phyloP scores from a whole-genome alignment of 2,113 vertebrate genomes.

The Chitala chitala region DNA sequence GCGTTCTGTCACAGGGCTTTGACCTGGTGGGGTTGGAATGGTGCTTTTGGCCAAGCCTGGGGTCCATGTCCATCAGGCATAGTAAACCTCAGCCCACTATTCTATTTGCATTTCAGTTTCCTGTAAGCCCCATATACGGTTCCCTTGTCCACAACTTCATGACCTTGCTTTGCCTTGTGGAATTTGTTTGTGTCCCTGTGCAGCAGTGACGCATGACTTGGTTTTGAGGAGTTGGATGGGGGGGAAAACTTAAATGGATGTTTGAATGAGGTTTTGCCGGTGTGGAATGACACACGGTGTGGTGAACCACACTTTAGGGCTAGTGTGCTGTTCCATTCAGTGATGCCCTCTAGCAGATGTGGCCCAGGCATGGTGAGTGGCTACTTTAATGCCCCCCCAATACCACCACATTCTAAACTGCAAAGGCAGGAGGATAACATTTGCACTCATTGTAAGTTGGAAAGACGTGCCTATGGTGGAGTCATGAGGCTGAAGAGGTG shows the following conservation, averaged over 20 bases:
- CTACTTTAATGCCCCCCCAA: neutral
- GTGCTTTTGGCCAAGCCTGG: neutral
- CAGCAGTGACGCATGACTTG: conserved; percentile 11
- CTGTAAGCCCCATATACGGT: neutral
- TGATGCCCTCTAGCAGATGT: neutral
- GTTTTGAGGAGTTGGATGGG: neutral
- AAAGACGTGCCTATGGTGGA: neutral
- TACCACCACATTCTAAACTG: too few species aligned
- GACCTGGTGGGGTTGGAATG: neutral
- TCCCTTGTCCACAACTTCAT: neutral
- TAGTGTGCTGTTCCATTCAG: neutral
- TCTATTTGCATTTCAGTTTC: neutral
- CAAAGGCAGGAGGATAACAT: neutral
- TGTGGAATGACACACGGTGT: neutral
- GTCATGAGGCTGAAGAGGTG: neutral
- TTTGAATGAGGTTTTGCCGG: conserved; percentile 5
- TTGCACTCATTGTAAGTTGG: neutral
- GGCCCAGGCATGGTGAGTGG: neutral
- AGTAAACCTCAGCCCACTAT: neutral
- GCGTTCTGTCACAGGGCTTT: neutral
- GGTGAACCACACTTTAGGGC: neutral
- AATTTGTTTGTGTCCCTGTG: neutral
- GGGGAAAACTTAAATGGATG: neutral
- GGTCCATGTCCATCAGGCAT: neutral
- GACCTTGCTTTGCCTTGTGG: conserved; percentile 10